Base-by-base conservation (phyloP, 2,113 vertebrate species). In the Solea solea region DNA sequence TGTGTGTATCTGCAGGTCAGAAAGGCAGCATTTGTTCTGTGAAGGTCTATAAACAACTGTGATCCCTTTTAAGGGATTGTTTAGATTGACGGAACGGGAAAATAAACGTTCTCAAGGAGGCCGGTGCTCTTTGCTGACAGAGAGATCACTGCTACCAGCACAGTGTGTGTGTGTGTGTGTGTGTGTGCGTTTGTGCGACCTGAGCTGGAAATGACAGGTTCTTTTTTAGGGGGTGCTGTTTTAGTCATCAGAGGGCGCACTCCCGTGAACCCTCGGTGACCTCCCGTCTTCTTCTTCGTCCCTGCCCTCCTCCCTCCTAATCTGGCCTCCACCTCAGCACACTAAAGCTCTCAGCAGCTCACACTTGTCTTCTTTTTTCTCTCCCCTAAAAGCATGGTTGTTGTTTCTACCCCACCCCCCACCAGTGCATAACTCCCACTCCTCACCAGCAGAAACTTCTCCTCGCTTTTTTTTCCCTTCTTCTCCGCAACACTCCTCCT, bases 21-120 rank as follows among this genome's bases (percentile, higher is more conserved):
- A 90, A 90, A 90, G 89, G 89, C 91, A 90, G 88, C 82, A 86
- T 91, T 93, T 90, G 88, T 90, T 92, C 90, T 89, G 88, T 83
- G 85, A 93, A 91, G 88, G 88, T 91, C 89, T 88, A 91, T 94
- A 94, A 94, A 94, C 94, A 94, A 92, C 88, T 89, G 86, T 80
- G 69, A 87, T 90, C 86, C 94, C 94, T 94, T 94, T 94, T 94
- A 93, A 93, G 94, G 94, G 90, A 94, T 93, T 94, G 94, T 94
- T 94, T 94, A 94, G 91, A 92, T 90, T 87, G 87, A 91, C 77
- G 56, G 82, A 90, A 90, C 83, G 80, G 87, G 86, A 94, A 94
- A 94, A 94, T 94, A 94, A 94, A 94, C 91, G 69, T 89, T 92
- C 88, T 91, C 80, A 83, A 94, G 91, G 80, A 93, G 89, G 88